A percentile compares a stretch with the other conserved stretches of the same genome.
Evolutionary conservation across 2,797 vertebrate species (phyloP).

Genomic region (Takifugu ocellatus): DNA sequence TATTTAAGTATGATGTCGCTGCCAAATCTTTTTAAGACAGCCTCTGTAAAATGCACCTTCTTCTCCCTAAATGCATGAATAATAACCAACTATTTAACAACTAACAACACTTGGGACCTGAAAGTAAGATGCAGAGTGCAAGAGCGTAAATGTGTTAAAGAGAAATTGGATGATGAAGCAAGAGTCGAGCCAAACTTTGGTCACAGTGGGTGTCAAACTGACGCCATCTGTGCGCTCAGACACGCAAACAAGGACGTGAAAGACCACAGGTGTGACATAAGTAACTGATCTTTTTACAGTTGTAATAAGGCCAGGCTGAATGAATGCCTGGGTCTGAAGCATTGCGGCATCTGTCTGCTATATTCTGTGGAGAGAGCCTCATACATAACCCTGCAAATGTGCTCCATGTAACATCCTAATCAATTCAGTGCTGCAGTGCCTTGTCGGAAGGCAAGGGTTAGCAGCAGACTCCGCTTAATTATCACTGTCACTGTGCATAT

Average conservation of each 20-base stretch:
- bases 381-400: conserved; percentile 22
- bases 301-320: conserved; percentile 23
- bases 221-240: conserved; percentile 29
- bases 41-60: background rate
- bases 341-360: conserved; percentile 1
- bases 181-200: conserved; percentile 5
- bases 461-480: conserved; percentile 22
- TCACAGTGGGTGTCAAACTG: conserved; percentile 15
- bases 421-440: conserved; percentile 23
- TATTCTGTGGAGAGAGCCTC: conserved; percentile 5
- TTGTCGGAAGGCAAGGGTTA: conserved; percentile 20
- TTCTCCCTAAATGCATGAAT: conserved; percentile 1
- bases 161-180: conserved; percentile 38
- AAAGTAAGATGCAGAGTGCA: conserved; percentile 38
- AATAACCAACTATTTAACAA: too few relatives aligned
- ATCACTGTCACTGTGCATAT: conserved; percentile 1
- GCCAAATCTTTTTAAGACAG: conserved; percentile 12
- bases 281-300: conserved; percentile 27
- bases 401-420: conserved; percentile 31
- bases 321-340: background rate
- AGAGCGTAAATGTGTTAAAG: conserved; percentile 37
- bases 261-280: conserved; percentile 29
- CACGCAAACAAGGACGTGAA: conserved; percentile 21
- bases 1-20: conserved; percentile 15
- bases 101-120: conserved; percentile 22